phyloP scores from a whole-genome alignment of 2,888 invertebrate genomes.

The Oeneis ivallda region DNA sequence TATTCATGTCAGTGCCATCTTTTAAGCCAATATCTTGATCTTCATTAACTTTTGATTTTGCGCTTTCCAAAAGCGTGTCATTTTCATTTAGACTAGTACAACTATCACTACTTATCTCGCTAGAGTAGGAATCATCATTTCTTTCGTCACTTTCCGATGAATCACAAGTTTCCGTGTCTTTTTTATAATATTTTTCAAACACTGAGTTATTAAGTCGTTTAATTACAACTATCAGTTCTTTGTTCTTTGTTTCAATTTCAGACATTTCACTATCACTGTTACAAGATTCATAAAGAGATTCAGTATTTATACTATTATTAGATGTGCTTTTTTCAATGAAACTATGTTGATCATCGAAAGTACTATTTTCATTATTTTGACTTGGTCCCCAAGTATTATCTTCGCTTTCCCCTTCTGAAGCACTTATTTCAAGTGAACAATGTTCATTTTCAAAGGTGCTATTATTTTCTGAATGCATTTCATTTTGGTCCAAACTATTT shows the following conservation, averaged over 20 bases:
- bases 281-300: slow-evolving; percentile 68
- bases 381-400: neutral
- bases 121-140: neutral
- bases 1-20: neutral
- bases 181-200: slow-evolving; percentile 56
- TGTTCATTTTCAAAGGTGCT: neutral
- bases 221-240: slow-evolving; percentile 53
- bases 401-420: neutral
- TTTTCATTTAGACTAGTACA: neutral
- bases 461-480: neutral
- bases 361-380: neutral
- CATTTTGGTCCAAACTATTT: neutral
- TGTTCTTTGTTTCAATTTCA: slow-evolving; percentile 32
- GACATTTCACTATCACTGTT: slow-evolving; percentile 51
- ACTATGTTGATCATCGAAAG: neutral
- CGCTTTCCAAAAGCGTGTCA: neutral
- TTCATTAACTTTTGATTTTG: neutral
- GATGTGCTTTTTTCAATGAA: neutral
- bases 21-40: neutral
- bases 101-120: neutral
- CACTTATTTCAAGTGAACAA: neutral
- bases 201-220: slow-evolving; percentile 57
- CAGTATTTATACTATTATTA: slow-evolving; percentile 41
- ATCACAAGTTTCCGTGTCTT: slow-evolving; percentile 39
- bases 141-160: slow-evolving; percentile 24